These are phyloP conservation scores for Oikopleura vanhoeffeni DNA, from an alignment of 23 tunicate species.

Conservation along the genomic window DNA sequence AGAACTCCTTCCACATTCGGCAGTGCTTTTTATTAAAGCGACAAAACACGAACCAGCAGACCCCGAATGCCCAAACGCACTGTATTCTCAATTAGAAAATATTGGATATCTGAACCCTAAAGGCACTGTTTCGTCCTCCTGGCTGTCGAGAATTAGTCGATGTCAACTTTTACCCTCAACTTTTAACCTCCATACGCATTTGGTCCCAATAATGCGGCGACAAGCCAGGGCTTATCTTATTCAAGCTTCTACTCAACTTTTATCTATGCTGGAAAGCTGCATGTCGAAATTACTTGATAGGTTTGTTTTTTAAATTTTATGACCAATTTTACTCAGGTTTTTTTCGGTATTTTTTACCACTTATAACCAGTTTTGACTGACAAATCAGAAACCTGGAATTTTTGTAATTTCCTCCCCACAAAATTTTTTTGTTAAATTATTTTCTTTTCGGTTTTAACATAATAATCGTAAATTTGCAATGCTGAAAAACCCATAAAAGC, in stretches of 20 bases:
- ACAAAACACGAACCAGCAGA: neutral
- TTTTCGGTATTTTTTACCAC: no score
- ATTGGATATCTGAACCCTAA: constrained; percentile 1
- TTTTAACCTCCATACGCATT: neutral
- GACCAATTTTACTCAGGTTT: no score
- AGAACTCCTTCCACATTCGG: neutral
- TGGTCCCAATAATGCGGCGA: neutral
- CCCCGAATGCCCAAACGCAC: neutral
- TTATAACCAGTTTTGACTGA: no score
- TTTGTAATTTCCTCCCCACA: no score
- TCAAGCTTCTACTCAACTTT: neutral
- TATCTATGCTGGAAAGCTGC: neutral
- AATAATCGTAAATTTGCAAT: no score
- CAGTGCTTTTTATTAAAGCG: neutral
- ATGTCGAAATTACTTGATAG: neutral
- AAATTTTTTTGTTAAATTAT: no score
- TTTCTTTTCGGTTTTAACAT: no score
- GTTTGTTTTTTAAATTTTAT: no score
- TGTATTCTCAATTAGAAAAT: neutral
- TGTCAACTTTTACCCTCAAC: neutral
- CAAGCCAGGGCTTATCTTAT: constrained; percentile 4
- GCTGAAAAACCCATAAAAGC: no score
- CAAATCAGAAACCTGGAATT: no score
- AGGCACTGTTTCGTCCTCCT: neutral
- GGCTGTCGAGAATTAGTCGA: neutral